These are phyloP conservation scores for Embidobia sp. DNA, from an alignment of 2,888 invertebrate species.

Conservation along the genomic window DNA sequence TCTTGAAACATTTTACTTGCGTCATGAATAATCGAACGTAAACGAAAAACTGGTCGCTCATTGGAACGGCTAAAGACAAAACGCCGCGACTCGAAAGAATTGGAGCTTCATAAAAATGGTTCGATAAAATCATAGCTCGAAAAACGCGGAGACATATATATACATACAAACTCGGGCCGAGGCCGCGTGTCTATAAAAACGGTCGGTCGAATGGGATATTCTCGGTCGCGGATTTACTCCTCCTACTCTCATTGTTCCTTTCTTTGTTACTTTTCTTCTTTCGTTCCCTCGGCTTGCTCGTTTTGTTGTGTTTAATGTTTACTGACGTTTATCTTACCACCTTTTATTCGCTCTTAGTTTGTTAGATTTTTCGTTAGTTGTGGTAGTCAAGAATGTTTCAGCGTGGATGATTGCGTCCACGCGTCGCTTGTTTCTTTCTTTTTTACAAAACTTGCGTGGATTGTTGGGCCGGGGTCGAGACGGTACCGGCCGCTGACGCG, in stretches of 20 bases:
- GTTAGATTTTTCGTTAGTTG: slow-evolving; percentile 36
- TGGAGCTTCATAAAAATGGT: slow-evolving; percentile 30
- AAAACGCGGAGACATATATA: slow-evolving; percentile 51
- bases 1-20: too few species aligned
- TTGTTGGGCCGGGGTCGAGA: slow-evolving; percentile 78
- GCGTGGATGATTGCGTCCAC: neutral
- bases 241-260: slow-evolving; percentile 1
- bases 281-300: neutral
- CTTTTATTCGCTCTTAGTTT: slow-evolving; percentile 8
- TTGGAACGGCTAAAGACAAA: slow-evolving; percentile 47
- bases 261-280: slow-evolving; percentile 8
- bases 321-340: too few species aligned
- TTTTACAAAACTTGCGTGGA: slow-evolving; percentile 80
- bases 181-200: slow-evolving; percentile 48
- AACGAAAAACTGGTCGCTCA: too few species aligned
- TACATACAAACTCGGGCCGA: slow-evolving; percentile 36
- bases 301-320: neutral
- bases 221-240: slow-evolving; percentile 30
- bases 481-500: slow-evolving; percentile 81
- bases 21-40: too few species aligned
- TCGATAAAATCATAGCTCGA: slow-evolving; percentile 47
- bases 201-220: slow-evolving; percentile 32
- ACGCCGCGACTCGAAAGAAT: slow-evolving; percentile 21
- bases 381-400: slow-evolving; percentile 20
- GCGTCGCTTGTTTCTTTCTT: slow-evolving; percentile 9